Conservation (phyloP, 1,140 invertebrate species). For the Drosophila ercepeae region DNA sequence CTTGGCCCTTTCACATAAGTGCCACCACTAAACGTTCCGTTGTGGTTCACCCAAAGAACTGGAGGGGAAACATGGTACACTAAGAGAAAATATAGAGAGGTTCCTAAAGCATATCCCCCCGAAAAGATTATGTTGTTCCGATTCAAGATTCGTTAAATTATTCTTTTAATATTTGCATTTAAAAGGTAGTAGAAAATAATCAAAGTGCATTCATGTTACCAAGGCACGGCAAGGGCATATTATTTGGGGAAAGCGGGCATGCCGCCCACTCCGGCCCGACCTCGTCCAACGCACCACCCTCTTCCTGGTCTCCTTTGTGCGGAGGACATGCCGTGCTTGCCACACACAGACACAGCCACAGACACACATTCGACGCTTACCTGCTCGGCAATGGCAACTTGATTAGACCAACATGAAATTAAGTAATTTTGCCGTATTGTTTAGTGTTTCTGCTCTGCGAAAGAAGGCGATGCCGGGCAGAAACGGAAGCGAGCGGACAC, state of each 20-base stretch:
- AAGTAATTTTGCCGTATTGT: conserved; percentile 75
- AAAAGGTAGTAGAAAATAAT: too few species aligned
- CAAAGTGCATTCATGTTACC: conserved; percentile 26
- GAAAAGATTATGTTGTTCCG: too few species aligned
- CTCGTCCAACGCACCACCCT: neutral
- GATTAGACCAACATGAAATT: conserved; percentile 81
- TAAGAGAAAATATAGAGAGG: neutral
- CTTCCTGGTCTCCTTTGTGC: conserved; percentile 57
- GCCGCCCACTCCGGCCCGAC: conserved; percentile 4
- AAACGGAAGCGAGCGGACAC: conserved; percentile 9
- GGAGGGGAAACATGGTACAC: neutral
- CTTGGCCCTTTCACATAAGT: conserved; percentile 47
- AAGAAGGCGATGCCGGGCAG: neutral
- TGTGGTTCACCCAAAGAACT: conserved; percentile 22
- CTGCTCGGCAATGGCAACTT: conserved; percentile 70
- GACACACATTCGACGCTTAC: conserved; percentile 35
- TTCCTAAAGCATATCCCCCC: too few species aligned
- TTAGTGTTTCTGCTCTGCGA: conserved; percentile 56
- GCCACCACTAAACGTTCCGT: conserved; percentile 71
- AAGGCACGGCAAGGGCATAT: conserved; percentile 50
- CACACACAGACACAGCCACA: conserved; percentile 42
- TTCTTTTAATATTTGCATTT: too few species aligned
- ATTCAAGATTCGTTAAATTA: too few species aligned
- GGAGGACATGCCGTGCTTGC: conserved; percentile 59
- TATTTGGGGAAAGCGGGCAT: conserved; percentile 38